A percentile compares a stretch with the other conserved stretches of the same genome.
Conservation (phyloP, 1,140 invertebrate species). For the Dendrolimus punctatus region DNA sequence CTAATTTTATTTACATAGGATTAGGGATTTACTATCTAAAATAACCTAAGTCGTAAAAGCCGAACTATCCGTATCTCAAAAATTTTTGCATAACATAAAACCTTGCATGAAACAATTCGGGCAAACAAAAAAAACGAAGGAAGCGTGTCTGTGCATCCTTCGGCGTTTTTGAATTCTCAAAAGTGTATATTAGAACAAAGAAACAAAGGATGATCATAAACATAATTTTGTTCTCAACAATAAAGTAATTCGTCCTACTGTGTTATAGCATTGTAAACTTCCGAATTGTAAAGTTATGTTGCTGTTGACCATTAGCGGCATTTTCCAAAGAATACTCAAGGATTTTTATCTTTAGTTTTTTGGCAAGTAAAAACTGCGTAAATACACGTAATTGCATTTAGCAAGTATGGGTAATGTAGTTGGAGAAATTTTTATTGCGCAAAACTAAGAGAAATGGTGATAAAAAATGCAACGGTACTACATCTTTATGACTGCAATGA, state of each 20-base stretch:
- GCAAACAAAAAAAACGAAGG: conserved; percentile 19
- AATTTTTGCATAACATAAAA: conserved; percentile 26
- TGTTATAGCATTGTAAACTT: conserved; percentile 48
- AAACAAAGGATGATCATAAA: conserved; percentile 47
- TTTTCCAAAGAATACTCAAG: conserved; percentile 16
- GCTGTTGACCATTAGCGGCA: conserved; percentile 40
- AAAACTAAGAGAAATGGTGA: conserved; percentile 43
- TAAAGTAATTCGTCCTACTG: conserved; percentile 58
- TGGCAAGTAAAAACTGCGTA: conserved; percentile 32
- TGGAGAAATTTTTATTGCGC: conserved; percentile 49
- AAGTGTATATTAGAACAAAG: conserved; percentile 21
- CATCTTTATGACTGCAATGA: no score
- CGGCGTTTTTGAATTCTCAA: conserved; percentile 31
- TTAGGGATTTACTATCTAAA: conserved; percentile 8
- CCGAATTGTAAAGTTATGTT: conserved; percentile 45
- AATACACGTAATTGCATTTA: no score
- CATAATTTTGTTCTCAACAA: conserved; percentile 40
- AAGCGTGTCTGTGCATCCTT: conserved; percentile 24
- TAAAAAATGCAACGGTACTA: conserved; percentile 1
- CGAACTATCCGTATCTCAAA: conserved; percentile 2
- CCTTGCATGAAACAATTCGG: conserved; percentile 16
- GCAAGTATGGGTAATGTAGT: conserved; percentile 18
- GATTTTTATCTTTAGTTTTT: conserved; percentile 27
- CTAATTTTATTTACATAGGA: conserved; percentile 9
- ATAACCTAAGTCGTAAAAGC: conserved; percentile 15